Conservation (phyloP, 2,113 vertebrate species). For the Poicephalus meyeri region DNA sequence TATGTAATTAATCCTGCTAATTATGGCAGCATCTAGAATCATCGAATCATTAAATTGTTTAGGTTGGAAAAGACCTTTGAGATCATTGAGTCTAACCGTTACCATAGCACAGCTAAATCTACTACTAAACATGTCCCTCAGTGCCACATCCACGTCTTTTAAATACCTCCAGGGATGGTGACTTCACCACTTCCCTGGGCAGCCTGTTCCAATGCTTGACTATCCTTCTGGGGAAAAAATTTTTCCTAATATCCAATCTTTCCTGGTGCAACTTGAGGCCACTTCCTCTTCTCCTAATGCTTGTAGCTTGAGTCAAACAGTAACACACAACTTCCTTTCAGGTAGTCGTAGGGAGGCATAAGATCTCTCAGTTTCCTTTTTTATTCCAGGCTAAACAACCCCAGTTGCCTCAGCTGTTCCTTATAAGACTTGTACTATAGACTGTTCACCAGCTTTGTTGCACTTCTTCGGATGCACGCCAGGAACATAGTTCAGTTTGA, state of each 20-base stretch:
- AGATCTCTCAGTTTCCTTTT: not conserved
- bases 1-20: not conserved
- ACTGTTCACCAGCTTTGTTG: not conserved
- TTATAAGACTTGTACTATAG: not conserved
- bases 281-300: not conserved
- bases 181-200: not conserved
- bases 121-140: not conserved
- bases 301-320: not conserved
- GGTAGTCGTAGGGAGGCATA: not conserved
- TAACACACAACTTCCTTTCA: not conserved
- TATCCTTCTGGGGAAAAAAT: not conserved
- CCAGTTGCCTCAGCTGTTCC: not conserved
- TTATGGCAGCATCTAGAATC: not conserved
- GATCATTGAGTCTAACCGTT: not conserved
- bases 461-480: not conserved
- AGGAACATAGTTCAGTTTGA: not conserved
- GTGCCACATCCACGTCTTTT: not conserved
- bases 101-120: not conserved
- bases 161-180: accelerated
- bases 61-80: not conserved
- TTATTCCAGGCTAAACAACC: not conserved
- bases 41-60: not conserved
- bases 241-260: not conserved
- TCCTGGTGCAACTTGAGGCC: not conserved
- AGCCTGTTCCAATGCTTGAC: not conserved